Base-by-base conservation (phyloP, 2,888 invertebrate genomes). In the Athalia circularis region DNA sequence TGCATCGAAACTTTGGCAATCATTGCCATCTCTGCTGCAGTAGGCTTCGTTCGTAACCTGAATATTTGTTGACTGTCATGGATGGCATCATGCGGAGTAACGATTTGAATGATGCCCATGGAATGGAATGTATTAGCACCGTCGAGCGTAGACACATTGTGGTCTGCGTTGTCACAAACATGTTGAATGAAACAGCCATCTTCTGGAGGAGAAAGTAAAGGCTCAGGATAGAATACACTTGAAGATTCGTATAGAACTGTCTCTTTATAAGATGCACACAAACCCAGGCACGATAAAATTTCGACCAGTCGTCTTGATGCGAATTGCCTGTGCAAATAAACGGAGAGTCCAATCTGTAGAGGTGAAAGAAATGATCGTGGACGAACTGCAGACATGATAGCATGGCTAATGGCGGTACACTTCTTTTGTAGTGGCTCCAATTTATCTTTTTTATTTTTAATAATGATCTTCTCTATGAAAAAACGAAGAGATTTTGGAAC, bases 91-190 rank as follows among this genome's bases (percentile, higher is more conserved):
- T 81, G 83, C 72, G 84, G 84, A 79, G 85, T 85, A 59, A 84
- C 79, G 79, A 84, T 83, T 81, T 84, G 80, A 80, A 85, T 85
- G 3, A 83, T 82, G 64, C 85, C 85, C 86, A 87, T 86, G 79
- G 84, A 82, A 79, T 86, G 87, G 68, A 86, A 80, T 9, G 87
- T 85, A 65, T 86, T 85, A 79, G 83, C 6, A 77, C 83, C 84
- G 67, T 86, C 85, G 43, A 87, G 54, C 7, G 86, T 85, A 80
- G 82, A 65, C n/a, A 86, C 85, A 86, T 87, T 87, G 50, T 86
- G 83, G 82, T 86, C 86, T 76, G 85, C 84, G 83, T 86, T 87
- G 79, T 70, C 61, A 78, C 75, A 45, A 75, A 79, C 65, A 77
- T 77, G 85, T 80, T 86, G 86, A 81, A 85, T 65, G 80, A 85